A percentile compares a stretch with the other conserved stretches of the same genome.
Conservation (phyloP, 64 coral and sea anemone species). For the Actinia equina region DNA sequence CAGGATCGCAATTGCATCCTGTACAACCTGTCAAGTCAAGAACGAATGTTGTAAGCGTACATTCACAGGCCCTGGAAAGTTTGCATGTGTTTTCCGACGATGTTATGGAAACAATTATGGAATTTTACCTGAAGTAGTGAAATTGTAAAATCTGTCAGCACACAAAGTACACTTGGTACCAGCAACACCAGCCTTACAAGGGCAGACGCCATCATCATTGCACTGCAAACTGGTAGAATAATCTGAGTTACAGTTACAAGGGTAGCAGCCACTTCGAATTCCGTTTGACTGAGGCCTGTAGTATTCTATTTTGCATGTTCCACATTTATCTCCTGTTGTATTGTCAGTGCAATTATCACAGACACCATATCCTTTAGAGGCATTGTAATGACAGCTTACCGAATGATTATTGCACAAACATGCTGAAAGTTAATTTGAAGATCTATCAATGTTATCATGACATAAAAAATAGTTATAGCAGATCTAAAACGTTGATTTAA, state of each 20-base stretch:
- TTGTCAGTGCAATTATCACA: constrained; percentile 79
- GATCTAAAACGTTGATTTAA: too few species aligned
- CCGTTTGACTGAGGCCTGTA: constrained; percentile 59
- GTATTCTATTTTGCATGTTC: constrained; percentile 55
- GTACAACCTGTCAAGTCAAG: constrained; percentile 62
- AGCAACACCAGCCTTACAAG: constrained; percentile 61
- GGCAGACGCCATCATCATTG: constrained; percentile 43
- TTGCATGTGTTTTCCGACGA: too few species aligned
- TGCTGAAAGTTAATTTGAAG: background rate
- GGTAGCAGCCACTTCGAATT: constrained; percentile 61
- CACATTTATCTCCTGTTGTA: constrained; percentile 73
- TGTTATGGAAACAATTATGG: too few species aligned
- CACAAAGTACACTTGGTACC: constrained; percentile 61
- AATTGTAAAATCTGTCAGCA: constrained; percentile 65
- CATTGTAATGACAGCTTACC: constrained; percentile 51
- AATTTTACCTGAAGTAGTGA: constrained; percentile 61
- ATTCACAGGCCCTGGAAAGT: too few species aligned
- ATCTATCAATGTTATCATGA: too few species aligned
- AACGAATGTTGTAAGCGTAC: too few species aligned
- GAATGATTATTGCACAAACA: background rate
- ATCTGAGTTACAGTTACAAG: constrained; percentile 58
- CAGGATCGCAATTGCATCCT: constrained; percentile 63
- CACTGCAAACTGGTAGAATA: constrained; percentile 79
- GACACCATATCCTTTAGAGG: constrained; percentile 69
- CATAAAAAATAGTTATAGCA: too few species aligned